A percentile compares a stretch with the other conserved stretches of the same genome.
Conservation (phyloP, 1,140 invertebrate genomes). For the Apolygus lucorum region DNA sequence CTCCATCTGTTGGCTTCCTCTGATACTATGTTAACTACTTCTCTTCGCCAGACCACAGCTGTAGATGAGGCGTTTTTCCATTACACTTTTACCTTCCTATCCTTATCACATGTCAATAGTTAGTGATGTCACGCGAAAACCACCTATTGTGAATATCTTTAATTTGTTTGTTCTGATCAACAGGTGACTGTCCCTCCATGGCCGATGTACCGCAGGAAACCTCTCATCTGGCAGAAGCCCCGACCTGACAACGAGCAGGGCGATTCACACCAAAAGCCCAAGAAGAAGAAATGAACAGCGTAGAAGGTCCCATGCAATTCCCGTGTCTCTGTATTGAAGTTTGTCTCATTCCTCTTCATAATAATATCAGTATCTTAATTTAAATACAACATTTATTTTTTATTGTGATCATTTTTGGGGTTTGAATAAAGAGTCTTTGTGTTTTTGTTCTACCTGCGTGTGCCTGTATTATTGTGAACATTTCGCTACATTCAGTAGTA, state of each 20-base stretch:
- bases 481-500: too few species aligned
- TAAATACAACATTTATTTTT: too few species aligned
- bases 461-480: too few species aligned
- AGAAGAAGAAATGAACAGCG: constrained; percentile 33
- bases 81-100: neutral
- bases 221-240: constrained; percentile 86
- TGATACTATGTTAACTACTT: neutral
- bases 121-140: neutral
- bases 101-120: neutral
- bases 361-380: too few species aligned
- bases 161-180: constrained; percentile 29
- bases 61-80: too few species aligned
- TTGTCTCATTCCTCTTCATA: too few species aligned
- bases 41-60: neutral
- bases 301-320: too few species aligned
- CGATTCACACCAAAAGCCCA: constrained; percentile 30
- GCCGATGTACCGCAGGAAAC: constrained; percentile 82
- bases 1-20: neutral
- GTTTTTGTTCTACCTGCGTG: too few species aligned
- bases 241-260: constrained; percentile 35
- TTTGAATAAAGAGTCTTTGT: too few species aligned
- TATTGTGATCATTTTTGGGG: too few species aligned
- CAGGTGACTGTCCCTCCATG: constrained; percentile 81
- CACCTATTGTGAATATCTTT: neutral
- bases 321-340: too few species aligned